Evolutionary conservation across 2,888 invertebrate species (phyloP).

Genomic region (Brassicogethes aeneus): DNA sequence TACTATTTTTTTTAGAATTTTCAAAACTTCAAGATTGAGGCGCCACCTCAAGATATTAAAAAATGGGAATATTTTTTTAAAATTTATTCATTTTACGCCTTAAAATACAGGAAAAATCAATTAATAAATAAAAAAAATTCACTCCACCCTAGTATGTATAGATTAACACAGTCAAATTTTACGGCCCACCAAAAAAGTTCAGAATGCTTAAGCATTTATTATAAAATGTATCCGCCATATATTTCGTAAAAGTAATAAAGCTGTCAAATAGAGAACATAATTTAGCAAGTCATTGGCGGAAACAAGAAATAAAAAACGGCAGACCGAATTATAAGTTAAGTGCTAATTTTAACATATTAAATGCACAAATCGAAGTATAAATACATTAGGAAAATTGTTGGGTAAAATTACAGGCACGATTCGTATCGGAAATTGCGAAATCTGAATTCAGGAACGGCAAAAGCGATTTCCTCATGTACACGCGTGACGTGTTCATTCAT

Average conservation of each 20-base stretch:
- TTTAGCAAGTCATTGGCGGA: conserved; percentile 2
- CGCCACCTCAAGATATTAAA: too few species aligned
- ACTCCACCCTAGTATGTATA: too few species aligned
- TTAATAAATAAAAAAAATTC: too few species aligned
- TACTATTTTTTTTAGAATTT: too few species aligned
- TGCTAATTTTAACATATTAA: conserved; percentile 1
- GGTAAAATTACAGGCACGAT: conserved; percentile 35
- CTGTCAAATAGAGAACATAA: background rate
- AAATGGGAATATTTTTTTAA: too few species aligned
- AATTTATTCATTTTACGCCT: too few species aligned
- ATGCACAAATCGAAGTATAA: conserved; percentile 32
- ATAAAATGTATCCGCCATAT: background rate
- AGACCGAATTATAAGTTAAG: background rate
- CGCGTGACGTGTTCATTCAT: conserved; percentile 31
- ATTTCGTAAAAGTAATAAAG: background rate
- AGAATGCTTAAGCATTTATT: background rate
- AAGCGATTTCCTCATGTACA: conserved; percentile 32
- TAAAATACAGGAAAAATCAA: too few species aligned
- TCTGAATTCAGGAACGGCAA: conserved; percentile 36
- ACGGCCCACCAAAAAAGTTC: conserved; percentile 10
- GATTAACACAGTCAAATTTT: background rate
- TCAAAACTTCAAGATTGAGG: too few species aligned
- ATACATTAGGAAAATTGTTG: conserved; percentile 37
- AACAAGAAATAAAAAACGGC: conserved; percentile 6
- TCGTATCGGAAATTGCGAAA: conserved; percentile 39